These are phyloP conservation scores for Strigamia crassipes DNA, from an alignment of 2,888 invertebrate species.

Conservation along the genomic window DNA sequence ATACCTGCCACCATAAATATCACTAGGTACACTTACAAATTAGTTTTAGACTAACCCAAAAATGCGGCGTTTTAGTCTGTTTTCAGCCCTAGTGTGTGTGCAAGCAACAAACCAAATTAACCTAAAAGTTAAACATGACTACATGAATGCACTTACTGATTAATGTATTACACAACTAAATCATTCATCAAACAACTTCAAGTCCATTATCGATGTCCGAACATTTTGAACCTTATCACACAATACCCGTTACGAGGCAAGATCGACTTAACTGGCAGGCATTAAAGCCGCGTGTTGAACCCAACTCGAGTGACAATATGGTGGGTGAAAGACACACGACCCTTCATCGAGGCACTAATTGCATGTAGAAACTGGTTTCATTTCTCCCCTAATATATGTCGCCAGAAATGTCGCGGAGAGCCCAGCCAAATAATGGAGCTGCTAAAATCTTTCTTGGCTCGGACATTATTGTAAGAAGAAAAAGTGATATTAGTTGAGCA, in stretches of 20 bases:
- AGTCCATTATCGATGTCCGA: neutral
- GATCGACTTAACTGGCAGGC: neutral
- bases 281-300: neutral
- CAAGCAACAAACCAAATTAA: too few species aligned
- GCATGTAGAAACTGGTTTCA: constrained; percentile 28
- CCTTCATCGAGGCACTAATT: constrained; percentile 34
- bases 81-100: too few species aligned
- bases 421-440: constrained; percentile 9
- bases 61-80: too few species aligned
- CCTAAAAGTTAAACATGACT: too few species aligned
- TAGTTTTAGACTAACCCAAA: too few species aligned
- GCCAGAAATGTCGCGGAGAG: constrained; percentile 10
- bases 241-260: neutral
- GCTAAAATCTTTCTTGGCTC: constrained; percentile 18
- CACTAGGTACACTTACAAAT: too few species aligned
- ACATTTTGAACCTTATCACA: neutral
- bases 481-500: constrained; percentile 22
- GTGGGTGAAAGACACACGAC: constrained; percentile 16
- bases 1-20: too few species aligned
- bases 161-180: neutral
- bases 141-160: too few species aligned
- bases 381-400: constrained; percentile 24
- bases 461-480: constrained; percentile 17
- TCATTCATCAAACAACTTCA: neutral
- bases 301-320: constrained; percentile 23